Evolutionary conservation across 2,888 invertebrate genomes (phyloP).

Genomic region (Gymnosoma rotundatum): DNA sequence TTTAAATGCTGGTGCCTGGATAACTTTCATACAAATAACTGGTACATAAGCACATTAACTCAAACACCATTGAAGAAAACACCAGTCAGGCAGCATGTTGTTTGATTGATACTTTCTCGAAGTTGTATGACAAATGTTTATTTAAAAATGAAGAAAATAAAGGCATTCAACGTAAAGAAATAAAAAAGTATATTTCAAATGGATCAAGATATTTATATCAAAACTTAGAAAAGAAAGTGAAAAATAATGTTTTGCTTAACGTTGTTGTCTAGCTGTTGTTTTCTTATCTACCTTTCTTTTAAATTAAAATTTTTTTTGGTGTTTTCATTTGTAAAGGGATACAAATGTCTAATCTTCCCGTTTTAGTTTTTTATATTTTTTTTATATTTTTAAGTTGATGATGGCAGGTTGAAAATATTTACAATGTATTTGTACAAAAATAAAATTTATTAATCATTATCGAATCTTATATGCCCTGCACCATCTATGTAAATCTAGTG

Average conservation of each 20-base stretch:
- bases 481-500: too few relatives aligned
- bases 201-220: slow-evolving; percentile 73
- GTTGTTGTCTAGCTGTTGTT: background rate
- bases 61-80: background rate
- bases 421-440: too few relatives aligned
- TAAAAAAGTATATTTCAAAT: slow-evolving; percentile 34
- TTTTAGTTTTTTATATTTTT: too few relatives aligned
- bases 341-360: too few relatives aligned
- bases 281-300: background rate
- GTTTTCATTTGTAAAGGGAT: too few relatives aligned
- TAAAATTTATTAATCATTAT: too few relatives aligned
- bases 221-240: slow-evolving; percentile 72
- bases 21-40: slow-evolving; percentile 74
- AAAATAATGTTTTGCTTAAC: too few relatives aligned
- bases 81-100: slow-evolving; percentile 23
- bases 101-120: slow-evolving; percentile 1
- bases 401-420: too few relatives aligned
- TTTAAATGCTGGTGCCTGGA: slow-evolving; percentile 75
- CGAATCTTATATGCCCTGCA: too few relatives aligned
- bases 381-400: too few relatives aligned
- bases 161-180: background rate
- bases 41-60: background rate
- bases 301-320: background rate
- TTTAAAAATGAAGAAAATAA: slow-evolving; percentile 1
- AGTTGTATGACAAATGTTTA: background rate